phyloP scores from a whole-genome alignment of 2,113 vertebrate species.

The Shinisaurus crocodilurus region DNA sequence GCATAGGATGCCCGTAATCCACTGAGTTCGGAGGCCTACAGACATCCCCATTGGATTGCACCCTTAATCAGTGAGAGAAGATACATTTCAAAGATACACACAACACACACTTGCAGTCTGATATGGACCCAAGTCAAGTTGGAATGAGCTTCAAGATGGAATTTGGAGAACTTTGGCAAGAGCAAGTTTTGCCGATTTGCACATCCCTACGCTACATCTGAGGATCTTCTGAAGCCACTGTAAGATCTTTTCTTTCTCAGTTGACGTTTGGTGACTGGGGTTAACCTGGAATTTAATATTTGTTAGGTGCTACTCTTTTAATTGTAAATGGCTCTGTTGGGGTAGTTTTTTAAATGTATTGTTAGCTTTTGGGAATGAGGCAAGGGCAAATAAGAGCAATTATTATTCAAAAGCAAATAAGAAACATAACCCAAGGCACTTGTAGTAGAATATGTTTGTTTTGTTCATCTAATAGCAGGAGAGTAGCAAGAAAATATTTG shows the following conservation, averaged over 20 bases:
- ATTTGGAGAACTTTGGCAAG: no score
- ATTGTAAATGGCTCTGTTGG: neutral
- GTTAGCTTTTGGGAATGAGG: neutral
- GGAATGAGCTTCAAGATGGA: neutral
- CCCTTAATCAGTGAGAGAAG: no score
- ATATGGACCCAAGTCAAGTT: no score
- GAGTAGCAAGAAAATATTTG: neutral
- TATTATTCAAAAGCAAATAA: neutral
- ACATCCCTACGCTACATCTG: no score
- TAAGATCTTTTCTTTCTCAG: neutral
- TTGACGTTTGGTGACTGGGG: neutral
- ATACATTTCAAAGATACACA: no score
- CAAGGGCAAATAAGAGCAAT: neutral
- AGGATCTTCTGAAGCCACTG: neutral
- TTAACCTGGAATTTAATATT: neutral
- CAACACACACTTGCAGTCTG: no score
- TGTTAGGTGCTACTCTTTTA: neutral
- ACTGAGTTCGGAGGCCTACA: no score
- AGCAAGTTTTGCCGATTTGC: neutral
- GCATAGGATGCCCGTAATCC: no score
- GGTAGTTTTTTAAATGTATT: neutral
- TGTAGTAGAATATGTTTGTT: neutral
- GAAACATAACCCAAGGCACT: neutral
- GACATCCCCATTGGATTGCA: no score
- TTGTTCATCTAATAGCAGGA: neutral